Evolutionary conservation across 2,888 invertebrate genomes (phyloP).

Genomic region (Synergus gifuensis): DNA sequence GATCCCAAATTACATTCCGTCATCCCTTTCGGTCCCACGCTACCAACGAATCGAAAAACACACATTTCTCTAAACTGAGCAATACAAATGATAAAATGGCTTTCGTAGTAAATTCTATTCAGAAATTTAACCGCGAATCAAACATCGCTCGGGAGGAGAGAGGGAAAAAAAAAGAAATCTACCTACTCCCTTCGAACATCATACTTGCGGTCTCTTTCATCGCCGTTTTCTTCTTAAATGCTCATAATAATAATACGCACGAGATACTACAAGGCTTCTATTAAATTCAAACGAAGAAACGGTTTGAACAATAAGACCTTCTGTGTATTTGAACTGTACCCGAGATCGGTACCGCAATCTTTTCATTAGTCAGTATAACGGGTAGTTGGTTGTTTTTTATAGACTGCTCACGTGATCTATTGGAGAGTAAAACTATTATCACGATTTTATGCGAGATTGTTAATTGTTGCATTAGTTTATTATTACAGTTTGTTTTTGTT

Average conservation of each 20-base stretch:
- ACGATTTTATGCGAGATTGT: neutral
- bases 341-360: conserved; percentile 39
- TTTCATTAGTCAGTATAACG: conserved; percentile 39
- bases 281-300: conserved; percentile 57
- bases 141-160: conserved; percentile 13
- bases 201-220: conserved; percentile 57
- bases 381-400: conserved; percentile 12
- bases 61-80: conserved; percentile 24
- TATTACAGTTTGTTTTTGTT: neutral
- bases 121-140: conserved; percentile 41
- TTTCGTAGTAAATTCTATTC: conserved; percentile 36
- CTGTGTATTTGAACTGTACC: conserved; percentile 39
- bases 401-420: conserved; percentile 16
- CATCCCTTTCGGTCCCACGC: conserved; percentile 37
- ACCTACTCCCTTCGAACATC: conserved; percentile 57
- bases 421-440: conserved; percentile 6
- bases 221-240: conserved; percentile 53
- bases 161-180: conserved; percentile 53
- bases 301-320: conserved; percentile 54
- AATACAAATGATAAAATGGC: conserved; percentile 40
- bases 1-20: conserved; percentile 32
- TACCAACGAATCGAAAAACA: conserved; percentile 28
- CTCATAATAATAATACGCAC: conserved; percentile 54
- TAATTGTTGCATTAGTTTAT: neutral
- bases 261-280: conserved; percentile 59